A percentile compares a stretch with the other conserved stretches of the same genome.
These are phyloP conservation scores for Zygogramma bicolorata DNA, from an alignment of 2,888 invertebrate genomes.

Conservation along the genomic window DNA sequence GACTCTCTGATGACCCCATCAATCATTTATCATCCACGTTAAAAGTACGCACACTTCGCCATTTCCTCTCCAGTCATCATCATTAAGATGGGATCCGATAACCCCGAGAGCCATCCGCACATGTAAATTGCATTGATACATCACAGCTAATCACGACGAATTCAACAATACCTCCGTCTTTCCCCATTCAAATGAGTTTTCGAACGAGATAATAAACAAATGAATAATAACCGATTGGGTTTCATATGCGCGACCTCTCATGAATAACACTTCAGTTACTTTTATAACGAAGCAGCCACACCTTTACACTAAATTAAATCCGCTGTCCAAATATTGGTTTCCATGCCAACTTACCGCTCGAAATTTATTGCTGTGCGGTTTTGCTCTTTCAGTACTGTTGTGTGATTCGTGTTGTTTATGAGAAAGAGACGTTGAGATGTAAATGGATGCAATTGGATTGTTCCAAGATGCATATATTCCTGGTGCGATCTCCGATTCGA, in stretches of 20 bases:
- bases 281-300: constrained; percentile 49
- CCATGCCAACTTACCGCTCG: constrained; percentile 14
- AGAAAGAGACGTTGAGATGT: no score
- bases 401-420: no score
- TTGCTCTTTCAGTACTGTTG: not conserved
- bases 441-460: no score
- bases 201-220: constrained; percentile 48
- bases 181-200: constrained; percentile 21
- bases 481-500: no score
- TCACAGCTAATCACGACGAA: constrained; percentile 6
- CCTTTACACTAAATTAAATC: constrained; percentile 48
- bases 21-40: constrained; percentile 6
- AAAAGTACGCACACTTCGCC: not conserved
- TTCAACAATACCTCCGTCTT: constrained; percentile 5
- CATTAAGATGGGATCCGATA: constrained; percentile 15
- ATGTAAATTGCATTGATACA: constrained; percentile 13
- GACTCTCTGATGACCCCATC: constrained; percentile 2
- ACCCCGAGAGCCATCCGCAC: not conserved
- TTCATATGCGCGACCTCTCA: constrained; percentile 46
- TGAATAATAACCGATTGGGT: constrained; percentile 49
- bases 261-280: constrained; percentile 48
- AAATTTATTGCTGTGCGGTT: constrained; percentile 15
- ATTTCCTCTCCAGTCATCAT: not conserved
- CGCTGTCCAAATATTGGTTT: constrained; percentile 47
- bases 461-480: no score